Conservation (phyloP, 2,797 vertebrate species). For the Euphonia xanthogaster region DNA sequence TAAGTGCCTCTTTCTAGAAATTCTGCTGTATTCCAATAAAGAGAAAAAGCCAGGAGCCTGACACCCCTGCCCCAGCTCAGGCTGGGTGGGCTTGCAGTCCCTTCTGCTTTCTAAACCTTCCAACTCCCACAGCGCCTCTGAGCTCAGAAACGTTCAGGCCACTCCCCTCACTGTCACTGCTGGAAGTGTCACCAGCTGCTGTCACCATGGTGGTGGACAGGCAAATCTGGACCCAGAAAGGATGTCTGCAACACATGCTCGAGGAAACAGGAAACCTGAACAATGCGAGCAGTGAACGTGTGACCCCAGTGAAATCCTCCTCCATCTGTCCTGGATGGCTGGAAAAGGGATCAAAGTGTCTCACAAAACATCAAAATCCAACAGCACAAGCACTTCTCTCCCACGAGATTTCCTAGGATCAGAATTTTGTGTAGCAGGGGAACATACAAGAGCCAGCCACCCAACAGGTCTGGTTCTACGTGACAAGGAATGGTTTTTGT, state of each 20-base stretch:
- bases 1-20: neutral
- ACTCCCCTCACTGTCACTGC: slow-evolving; percentile 2
- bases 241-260: neutral
- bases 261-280: slow-evolving; percentile 33
- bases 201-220: neutral
- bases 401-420: neutral
- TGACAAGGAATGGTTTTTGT: neutral
- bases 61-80: neutral
- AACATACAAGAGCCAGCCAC: neutral
- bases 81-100: neutral
- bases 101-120: neutral
- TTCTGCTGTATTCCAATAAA: neutral
- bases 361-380: neutral
- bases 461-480: neutral
- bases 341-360: neutral
- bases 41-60: neutral
- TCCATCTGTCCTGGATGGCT: neutral
- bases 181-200: neutral
- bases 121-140: neutral
- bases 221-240: neutral
- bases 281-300: neutral
- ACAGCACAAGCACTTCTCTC: neutral
- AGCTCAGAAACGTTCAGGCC: neutral
- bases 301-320: neutral
- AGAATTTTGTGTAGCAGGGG: neutral